A percentile compares a stretch with the other conserved stretches of the same genome.
phyloP scores from a whole-genome alignment of 2,888 invertebrate genomes.

The Leptinotarsa rubiginosa region DNA sequence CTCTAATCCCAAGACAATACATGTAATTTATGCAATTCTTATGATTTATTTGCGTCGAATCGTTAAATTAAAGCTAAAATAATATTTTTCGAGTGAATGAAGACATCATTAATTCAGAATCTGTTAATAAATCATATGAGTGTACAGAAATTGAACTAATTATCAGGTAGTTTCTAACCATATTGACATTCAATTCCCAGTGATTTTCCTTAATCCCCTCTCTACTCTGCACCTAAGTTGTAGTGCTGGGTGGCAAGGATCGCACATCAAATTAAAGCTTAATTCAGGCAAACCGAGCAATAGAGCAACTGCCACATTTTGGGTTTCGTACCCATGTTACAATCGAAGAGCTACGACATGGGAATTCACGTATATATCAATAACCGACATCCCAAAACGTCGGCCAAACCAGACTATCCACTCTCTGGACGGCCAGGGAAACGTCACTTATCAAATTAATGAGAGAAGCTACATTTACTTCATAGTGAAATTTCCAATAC shows the following conservation, averaged over 20 bases:
- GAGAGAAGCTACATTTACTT: constrained; percentile 38
- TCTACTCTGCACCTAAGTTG: not conserved
- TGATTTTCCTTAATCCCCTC: not conserved
- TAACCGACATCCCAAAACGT: constrained; percentile 37
- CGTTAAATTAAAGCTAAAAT: no score
- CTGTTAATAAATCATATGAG: no score
- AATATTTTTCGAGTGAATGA: no score
- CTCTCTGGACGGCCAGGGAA: constrained; percentile 34
- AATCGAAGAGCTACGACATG: constrained; percentile 39
- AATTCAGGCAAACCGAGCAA: constrained; percentile 43
- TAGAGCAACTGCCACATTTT: constrained; percentile 36
- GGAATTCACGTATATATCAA: constrained; percentile 46
- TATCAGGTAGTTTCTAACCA: not conserved
- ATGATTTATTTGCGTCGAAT: no score
- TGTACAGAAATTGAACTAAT: no score
- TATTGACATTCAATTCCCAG: not conserved
- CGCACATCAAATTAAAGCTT: constrained; percentile 42
- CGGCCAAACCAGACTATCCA: constrained; percentile 36
- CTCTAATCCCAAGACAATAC: no score
- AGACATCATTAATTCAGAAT: no score
- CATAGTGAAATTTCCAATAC: constrained; percentile 24
- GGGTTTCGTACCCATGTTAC: constrained; percentile 45
- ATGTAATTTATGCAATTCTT: no score
- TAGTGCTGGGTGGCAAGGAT: constrained; percentile 22
- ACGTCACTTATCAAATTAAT: constrained; percentile 43